phyloP scores from a whole-genome alignment of 2,113 vertebrate genomes.

The Cranoglanis bouderius region DNA sequence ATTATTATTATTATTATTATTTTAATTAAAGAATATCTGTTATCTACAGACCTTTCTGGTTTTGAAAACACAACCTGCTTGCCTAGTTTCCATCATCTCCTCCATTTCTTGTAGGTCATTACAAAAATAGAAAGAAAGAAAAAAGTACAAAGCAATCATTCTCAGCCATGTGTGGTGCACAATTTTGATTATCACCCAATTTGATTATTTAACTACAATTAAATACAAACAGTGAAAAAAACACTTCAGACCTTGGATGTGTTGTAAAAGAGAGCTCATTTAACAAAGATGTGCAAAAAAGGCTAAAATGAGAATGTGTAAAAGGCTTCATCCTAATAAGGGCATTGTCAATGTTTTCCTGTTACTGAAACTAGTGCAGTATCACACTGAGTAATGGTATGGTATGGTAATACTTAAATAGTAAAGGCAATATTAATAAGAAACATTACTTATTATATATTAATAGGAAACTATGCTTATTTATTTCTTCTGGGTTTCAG shows the following conservation, averaged over 20 bases:
- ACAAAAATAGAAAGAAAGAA: neutral
- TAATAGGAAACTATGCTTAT: too few relatives aligned
- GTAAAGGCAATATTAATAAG: neutral
- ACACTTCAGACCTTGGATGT: neutral
- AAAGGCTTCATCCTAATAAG: neutral
- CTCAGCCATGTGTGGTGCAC: neutral
- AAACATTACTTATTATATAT: too few relatives aligned
- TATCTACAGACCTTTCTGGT: neutral
- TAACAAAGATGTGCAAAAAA: neutral
- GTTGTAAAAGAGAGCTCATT: neutral
- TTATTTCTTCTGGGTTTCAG: neutral
- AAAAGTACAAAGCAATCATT: neutral
- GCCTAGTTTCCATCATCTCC: neutral
- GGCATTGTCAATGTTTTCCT: neutral
- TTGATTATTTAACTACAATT: neutral
- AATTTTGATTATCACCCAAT: neutral
- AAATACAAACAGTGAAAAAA: neutral
- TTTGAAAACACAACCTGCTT: neutral
- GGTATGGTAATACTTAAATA: neutral
- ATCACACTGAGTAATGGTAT: neutral
- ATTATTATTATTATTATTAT: neutral
- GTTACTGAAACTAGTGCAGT: neutral
- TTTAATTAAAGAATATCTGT: neutral
- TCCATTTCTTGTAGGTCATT: neutral
- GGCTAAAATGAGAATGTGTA: neutral